phyloP scores from a whole-genome alignment of 2,113 vertebrate genomes.

The Todiramphus saurophagus region DNA sequence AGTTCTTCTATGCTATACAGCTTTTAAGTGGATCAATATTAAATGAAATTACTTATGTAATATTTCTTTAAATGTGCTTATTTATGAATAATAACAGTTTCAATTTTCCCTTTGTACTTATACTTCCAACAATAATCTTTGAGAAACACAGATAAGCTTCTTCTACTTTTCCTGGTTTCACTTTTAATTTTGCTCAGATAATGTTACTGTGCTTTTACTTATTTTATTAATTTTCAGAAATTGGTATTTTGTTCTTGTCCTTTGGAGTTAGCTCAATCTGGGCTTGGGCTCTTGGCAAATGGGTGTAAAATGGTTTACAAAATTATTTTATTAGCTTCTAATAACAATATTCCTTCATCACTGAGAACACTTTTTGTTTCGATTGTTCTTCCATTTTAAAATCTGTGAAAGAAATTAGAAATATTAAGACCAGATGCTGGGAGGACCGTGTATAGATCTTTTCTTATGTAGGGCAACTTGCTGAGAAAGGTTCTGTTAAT shows the following conservation, averaged over 20 bases:
- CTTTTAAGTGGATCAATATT: constrained; percentile 16
- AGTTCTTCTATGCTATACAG: background rate
- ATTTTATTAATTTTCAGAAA: background rate
- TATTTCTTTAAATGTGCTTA: background rate
- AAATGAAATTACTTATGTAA: background rate
- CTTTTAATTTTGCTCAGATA: background rate
- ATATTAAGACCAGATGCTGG: background rate
- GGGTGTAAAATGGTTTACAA: background rate
- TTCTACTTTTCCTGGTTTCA: background rate
- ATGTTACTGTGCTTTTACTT: background rate
- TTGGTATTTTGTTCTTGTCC: background rate
- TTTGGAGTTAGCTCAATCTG: background rate
- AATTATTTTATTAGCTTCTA: background rate
- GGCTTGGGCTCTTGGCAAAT: background rate
- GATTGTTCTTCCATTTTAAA: background rate
- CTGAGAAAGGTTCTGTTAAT: background rate
- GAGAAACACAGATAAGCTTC: background rate
- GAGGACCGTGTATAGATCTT: background rate
- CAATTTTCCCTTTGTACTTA: background rate
- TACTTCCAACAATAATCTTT: background rate
- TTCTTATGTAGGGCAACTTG: background rate
- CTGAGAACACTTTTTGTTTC: background rate
- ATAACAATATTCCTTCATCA: background rate
- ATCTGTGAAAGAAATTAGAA: background rate
- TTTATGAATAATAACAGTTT: background rate